These are phyloP conservation scores for Drosophila bifasciata DNA, from an alignment of 1,140 invertebrate species.

Conservation along the genomic window DNA sequence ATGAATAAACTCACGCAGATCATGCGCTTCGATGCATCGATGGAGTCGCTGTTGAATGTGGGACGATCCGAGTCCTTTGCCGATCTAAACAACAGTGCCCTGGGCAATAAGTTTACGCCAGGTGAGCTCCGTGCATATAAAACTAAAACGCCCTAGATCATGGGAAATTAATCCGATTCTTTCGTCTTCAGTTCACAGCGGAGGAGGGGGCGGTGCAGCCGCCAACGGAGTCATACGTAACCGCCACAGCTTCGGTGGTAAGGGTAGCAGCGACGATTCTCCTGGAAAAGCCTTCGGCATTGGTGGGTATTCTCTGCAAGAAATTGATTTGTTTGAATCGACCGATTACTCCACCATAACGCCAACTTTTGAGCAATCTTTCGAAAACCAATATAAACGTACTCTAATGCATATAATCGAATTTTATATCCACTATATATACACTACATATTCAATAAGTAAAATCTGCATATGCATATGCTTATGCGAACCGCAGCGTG, in stretches of 20 bases:
- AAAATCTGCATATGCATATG: slow-evolving; percentile 64
- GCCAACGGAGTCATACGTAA: slow-evolving; percentile 57
- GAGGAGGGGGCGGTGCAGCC: slow-evolving; percentile 26
- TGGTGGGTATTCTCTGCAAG: slow-evolving; percentile 86
- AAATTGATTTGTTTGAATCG: background rate
- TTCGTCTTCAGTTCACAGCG: slow-evolving; percentile 47
- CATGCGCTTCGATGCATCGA: slow-evolving; percentile 91
- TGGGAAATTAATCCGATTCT: slow-evolving; percentile 10
- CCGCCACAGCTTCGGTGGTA: slow-evolving; percentile 82
- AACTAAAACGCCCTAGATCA: background rate
- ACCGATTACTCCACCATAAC: slow-evolving; percentile 47
- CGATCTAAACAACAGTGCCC: slow-evolving; percentile 87
- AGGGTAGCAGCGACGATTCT: slow-evolving; percentile 78
- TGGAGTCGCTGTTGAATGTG: slow-evolving; percentile 89
- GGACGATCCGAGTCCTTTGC: slow-evolving; percentile 92
- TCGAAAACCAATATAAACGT: slow-evolving; percentile 29
- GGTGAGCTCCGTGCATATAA: slow-evolving; percentile 30
- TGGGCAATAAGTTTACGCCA: slow-evolving; percentile 74
- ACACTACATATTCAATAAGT: slow-evolving; percentile 38
- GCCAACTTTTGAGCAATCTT: slow-evolving; percentile 64
- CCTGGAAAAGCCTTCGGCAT: slow-evolving; percentile 90
- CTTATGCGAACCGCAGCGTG: slow-evolving; percentile 27
- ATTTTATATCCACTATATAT: slow-evolving; percentile 50
- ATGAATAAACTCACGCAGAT: slow-evolving; percentile 86
- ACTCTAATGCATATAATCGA: slow-evolving; percentile 68